A percentile compares a stretch with the other conserved stretches of the same genome.
Conservation (phyloP, 1,140 invertebrate species). For the Eumaeus atala region DNA sequence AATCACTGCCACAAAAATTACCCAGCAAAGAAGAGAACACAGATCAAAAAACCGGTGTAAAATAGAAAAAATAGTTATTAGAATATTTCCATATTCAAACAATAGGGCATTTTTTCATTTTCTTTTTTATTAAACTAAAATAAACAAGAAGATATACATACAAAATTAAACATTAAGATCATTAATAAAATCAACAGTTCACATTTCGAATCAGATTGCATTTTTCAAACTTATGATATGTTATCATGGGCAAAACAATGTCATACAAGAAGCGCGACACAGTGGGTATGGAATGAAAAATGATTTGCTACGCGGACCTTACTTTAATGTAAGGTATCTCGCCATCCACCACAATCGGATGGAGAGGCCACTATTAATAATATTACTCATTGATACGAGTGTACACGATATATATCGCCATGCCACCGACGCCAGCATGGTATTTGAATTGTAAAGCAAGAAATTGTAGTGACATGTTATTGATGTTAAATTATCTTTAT, state of each 20-base stretch:
- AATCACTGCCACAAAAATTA: too few species aligned
- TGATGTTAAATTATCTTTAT: not conserved
- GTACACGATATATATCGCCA: constrained; percentile 22
- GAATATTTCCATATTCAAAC: too few species aligned
- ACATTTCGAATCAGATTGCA: constrained; percentile 26
- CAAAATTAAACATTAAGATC: too few species aligned
- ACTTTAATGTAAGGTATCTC: constrained; percentile 62
- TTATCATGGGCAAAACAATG: constrained; percentile 54
- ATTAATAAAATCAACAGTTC: constrained; percentile 35
- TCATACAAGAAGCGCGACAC: constrained; percentile 36
- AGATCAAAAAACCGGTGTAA: too few species aligned
- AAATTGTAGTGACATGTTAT: constrained; percentile 6
- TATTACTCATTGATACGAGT: constrained; percentile 54
- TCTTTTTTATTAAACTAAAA: too few species aligned
- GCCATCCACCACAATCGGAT: constrained; percentile 45
- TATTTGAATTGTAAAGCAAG: constrained; percentile 11
- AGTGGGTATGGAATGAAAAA: constrained; percentile 48
- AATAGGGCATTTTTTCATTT: too few species aligned
- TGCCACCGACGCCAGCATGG: constrained; percentile 5
- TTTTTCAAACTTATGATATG: constrained; percentile 41
- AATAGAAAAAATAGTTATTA: too few species aligned
- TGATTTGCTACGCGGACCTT: constrained; percentile 52
- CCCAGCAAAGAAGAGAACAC: too few species aligned
- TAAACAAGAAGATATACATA: too few species aligned
- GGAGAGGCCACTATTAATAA: constrained; percentile 67